Evolutionary conservation across 2,113 vertebrate species (phyloP).

Genomic region (Ondatra zibethicus): DNA sequence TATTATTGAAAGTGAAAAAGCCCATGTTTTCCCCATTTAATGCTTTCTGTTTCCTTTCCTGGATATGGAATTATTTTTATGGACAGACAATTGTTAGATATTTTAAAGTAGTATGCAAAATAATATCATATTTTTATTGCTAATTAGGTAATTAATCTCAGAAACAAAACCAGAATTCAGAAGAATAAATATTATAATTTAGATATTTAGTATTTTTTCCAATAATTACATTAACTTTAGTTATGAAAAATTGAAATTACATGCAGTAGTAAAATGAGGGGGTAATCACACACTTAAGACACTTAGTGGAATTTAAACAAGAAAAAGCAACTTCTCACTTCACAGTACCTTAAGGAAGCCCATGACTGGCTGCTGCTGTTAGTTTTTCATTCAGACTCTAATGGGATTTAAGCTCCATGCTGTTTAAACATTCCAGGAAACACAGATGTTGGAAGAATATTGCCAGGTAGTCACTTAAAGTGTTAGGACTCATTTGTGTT

Average conservation of each 20-base stretch:
- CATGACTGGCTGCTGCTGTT: constrained; percentile 3
- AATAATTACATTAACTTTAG: constrained; percentile 52
- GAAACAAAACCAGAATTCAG: constrained; percentile 46
- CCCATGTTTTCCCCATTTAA: background rate
- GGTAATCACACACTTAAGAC: background rate
- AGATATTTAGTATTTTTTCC: constrained; percentile 20
- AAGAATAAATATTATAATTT: constrained; percentile 49
- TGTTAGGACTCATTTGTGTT: constrained; percentile 60
- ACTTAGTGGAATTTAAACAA: constrained; percentile 31
- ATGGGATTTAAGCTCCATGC: background rate
- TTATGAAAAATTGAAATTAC: background rate
- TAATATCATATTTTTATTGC: constrained; percentile 44
- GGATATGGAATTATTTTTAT: constrained; percentile 1
- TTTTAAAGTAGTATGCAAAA: constrained; percentile 22
- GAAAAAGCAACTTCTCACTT: background rate
- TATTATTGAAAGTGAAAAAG: background rate
- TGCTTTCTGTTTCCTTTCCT: background rate
- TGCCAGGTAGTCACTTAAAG: constrained; percentile 60
- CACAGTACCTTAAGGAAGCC: background rate
- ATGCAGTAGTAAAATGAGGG: constrained; percentile 15
- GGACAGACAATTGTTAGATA: constrained; percentile 1
- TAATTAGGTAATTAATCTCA: constrained; percentile 59
- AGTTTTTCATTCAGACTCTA: background rate
- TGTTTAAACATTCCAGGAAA: background rate
- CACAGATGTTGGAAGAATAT: constrained; percentile 13